These are phyloP conservation scores for Porphyrio hochstetteri DNA, from an alignment of 2,113 vertebrate genomes.

Conservation along the genomic window DNA sequence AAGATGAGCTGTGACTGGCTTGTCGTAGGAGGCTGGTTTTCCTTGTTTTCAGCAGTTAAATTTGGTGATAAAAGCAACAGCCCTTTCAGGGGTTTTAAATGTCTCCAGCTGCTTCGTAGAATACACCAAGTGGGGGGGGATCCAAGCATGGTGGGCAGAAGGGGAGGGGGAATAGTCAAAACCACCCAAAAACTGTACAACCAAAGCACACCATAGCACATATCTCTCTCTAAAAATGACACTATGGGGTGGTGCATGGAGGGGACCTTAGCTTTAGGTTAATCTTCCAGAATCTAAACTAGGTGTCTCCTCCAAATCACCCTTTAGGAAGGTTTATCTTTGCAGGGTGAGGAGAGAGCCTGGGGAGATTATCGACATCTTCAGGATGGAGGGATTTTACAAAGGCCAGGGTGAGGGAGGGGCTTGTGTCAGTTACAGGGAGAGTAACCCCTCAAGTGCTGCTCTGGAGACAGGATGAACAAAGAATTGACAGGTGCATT, in stretches of 20 bases:
- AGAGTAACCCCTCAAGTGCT: background rate
- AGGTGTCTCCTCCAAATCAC: background rate
- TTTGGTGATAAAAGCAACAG: background rate
- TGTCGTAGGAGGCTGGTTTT: background rate
- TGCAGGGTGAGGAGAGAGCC: background rate
- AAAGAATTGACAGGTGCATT: accelerated
- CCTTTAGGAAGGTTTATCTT: background rate
- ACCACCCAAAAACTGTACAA: background rate
- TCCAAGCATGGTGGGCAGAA: background rate
- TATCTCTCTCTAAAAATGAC: background rate
- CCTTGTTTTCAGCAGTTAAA: background rate
- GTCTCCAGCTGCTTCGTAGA: background rate
- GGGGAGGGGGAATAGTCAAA: background rate
- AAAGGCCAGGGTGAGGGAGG: background rate
- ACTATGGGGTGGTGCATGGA: accelerated
- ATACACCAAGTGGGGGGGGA: background rate
- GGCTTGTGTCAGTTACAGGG: background rate
- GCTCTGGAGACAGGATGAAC: background rate
- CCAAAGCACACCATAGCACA: accelerated
- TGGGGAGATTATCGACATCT: background rate
- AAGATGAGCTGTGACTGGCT: background rate
- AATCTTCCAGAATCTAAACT: background rate
- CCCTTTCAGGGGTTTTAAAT: background rate
- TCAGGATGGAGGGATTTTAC: background rate
- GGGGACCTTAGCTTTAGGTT: background rate